A percentile compares a stretch with the other conserved stretches of the same genome.
phyloP scores from a whole-genome alignment of 2,888 invertebrate species.

The Noctuana brunneofusca region DNA sequence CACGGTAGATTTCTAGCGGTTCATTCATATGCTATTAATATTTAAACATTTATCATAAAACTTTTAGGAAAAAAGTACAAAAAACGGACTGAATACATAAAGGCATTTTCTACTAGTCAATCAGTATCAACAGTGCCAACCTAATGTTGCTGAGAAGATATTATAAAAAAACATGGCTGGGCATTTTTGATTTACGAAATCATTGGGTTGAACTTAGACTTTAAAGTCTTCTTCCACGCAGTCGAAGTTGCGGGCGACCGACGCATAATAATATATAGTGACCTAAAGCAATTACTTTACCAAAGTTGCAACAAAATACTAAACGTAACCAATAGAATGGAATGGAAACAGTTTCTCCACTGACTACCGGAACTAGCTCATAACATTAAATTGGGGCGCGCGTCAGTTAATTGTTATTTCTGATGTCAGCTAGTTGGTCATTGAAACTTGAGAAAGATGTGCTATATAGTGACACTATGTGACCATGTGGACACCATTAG shows the following conservation, averaged over 20 bases:
- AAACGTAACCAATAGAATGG: background rate
- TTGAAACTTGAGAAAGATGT: conserved; percentile 59
- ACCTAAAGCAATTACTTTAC: no score
- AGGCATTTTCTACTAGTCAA: background rate
- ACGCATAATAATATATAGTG: no score
- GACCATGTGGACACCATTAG: background rate
- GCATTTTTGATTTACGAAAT: no score
- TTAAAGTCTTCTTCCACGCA: no score
- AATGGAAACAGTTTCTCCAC: conserved; percentile 46
- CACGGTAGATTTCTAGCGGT: background rate
- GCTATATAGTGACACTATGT: background rate
- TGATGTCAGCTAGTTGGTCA: conserved; percentile 47
- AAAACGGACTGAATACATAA: background rate
- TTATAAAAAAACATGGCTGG: no score
- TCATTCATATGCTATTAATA: background rate
- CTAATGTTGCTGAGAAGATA: background rate
- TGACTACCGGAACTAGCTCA: conserved; percentile 71
- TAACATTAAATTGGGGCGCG: conserved; percentile 72
- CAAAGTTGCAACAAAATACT: no score
- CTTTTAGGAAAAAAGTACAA: background rate
- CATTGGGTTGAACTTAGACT: no score
- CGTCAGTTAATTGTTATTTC: conserved; percentile 67
- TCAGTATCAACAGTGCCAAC: no score
- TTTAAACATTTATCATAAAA: background rate
- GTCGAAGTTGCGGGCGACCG: no score